These are phyloP conservation scores for Caerostris darwini DNA, from an alignment of 1,140 invertebrate species.

Conservation along the genomic window DNA sequence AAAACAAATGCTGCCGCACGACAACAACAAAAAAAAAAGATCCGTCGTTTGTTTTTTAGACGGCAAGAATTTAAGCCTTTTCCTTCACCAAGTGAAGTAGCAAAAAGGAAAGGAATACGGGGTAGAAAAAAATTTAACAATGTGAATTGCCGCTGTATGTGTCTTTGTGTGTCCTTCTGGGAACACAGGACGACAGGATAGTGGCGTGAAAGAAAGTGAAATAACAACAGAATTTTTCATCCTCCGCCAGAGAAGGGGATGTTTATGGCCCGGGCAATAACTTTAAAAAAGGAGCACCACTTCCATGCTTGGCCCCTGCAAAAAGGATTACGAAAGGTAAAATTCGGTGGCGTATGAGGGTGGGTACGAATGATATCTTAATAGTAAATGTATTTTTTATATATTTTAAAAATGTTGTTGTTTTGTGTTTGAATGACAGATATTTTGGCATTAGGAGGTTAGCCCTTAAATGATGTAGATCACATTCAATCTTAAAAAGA, in stretches of 20 bases:
- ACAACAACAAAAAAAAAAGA: neutral
- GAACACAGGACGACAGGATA: neutral
- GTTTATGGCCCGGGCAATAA: conserved; percentile 6
- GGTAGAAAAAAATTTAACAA: conserved; percentile 6
- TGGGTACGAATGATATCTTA: neutral
- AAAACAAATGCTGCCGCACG: neutral
- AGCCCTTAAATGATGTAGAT: neutral
- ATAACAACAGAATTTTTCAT: neutral
- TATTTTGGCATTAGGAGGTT: too few relatives aligned
- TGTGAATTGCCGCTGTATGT: neutral
- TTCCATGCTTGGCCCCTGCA: too few relatives aligned
- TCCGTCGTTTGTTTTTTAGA: neutral
- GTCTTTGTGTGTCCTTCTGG: neutral
- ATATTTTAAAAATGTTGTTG: too few relatives aligned
- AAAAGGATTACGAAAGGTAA: too few relatives aligned
- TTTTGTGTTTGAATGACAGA: too few relatives aligned
- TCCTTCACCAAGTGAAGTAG: neutral
- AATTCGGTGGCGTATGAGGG: too few relatives aligned
- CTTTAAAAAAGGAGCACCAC: neutral
- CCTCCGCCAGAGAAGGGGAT: neutral
- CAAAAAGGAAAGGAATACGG: neutral
- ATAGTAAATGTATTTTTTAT: neutral
- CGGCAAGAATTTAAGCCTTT: neutral
- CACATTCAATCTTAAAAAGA: neutral
- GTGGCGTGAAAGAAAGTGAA: neutral